phyloP scores from a whole-genome alignment of 1,140 invertebrate species.

The Nautilus pompilius region DNA sequence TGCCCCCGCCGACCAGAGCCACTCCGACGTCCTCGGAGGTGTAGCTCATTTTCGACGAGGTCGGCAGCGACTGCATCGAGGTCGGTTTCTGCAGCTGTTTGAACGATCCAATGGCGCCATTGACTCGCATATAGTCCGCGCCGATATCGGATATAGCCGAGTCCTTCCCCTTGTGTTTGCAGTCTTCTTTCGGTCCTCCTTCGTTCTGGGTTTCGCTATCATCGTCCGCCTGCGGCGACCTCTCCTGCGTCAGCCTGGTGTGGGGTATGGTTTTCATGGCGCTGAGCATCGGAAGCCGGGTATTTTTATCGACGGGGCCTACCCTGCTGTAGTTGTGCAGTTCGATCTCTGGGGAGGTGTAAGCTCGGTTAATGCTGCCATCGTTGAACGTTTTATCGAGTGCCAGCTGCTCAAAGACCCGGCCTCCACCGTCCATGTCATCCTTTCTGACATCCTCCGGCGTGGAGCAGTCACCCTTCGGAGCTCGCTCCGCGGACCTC shows the following conservation, averaged over 20 bases:
- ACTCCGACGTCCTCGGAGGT: constrained; percentile 51
- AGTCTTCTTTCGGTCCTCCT: constrained; percentile 14
- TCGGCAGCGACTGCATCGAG: constrained; percentile 85
- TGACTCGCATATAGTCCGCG: constrained; percentile 92
- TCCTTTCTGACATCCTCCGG: neutral
- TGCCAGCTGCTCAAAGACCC: neutral
- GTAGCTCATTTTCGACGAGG: constrained; percentile 67
- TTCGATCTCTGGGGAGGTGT: constrained; percentile 47
- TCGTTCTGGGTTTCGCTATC: neutral
- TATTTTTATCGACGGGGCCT: constrained; percentile 1
- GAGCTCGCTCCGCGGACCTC: neutral
- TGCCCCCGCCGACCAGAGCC: constrained; percentile 38
- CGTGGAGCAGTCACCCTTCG: neutral
- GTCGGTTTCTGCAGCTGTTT: constrained; percentile 93
- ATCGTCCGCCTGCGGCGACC: constrained; percentile 1
- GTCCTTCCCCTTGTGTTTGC: constrained; percentile 23
- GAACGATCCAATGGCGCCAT: constrained; percentile 93
- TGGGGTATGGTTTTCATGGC: neutral
- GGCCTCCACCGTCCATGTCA: constrained; percentile 7
- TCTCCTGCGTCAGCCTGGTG: neutral
- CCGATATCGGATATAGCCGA: constrained; percentile 71
- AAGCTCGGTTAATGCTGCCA: constrained; percentile 40
- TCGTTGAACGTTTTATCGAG: constrained; percentile 13
- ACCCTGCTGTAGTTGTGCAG: constrained; percentile 26
- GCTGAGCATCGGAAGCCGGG: neutral